Evolutionary conservation across 2,888 invertebrate species (phyloP).

Genomic region (Phaonia tiefii): DNA sequence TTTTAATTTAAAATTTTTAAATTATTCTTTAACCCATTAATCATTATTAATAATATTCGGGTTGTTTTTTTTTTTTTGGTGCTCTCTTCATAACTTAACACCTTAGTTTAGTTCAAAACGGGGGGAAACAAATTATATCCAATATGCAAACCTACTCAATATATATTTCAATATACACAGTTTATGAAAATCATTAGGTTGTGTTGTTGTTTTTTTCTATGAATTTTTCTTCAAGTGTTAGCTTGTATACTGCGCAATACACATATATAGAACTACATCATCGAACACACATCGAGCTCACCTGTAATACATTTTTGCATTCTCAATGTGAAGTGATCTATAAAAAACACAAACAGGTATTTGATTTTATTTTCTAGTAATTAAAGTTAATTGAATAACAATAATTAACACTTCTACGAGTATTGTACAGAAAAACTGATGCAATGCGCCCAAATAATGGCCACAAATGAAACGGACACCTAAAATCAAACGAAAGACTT

Average conservation of each 20-base stretch:
- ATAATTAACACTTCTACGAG: slow-evolving; percentile 34
- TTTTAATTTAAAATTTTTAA: too few species aligned
- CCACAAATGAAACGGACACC: neutral
- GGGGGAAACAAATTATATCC: neutral
- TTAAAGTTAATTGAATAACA: slow-evolving; percentile 21
- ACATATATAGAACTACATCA: slow-evolving; percentile 5
- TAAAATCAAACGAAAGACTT: slow-evolving; percentile 23
- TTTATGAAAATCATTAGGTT: slow-evolving; percentile 16
- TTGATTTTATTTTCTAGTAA: slow-evolving; percentile 9
- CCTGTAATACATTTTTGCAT: slow-evolving; percentile 9
- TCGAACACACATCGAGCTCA: neutral
- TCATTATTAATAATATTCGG: slow-evolving; percentile 5
- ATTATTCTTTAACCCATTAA: too few species aligned
- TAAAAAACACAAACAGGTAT: slow-evolving; percentile 29
- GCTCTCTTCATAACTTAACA: slow-evolving; percentile 17
- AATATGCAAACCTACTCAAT: slow-evolving; percentile 1
- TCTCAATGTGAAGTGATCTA: slow-evolving; percentile 2
- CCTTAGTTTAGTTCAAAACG: neutral
- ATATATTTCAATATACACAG: neutral
- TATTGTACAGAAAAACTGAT: too few species aligned
- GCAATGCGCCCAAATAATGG: neutral
- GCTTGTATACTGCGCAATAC: slow-evolving; percentile 19
- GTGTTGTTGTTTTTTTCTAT: neutral
- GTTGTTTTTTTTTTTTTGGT: neutral
- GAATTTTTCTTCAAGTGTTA: too few species aligned